Base-by-base conservation (phyloP, 2,797 vertebrate genomes). In the Dallia pectoralis region DNA sequence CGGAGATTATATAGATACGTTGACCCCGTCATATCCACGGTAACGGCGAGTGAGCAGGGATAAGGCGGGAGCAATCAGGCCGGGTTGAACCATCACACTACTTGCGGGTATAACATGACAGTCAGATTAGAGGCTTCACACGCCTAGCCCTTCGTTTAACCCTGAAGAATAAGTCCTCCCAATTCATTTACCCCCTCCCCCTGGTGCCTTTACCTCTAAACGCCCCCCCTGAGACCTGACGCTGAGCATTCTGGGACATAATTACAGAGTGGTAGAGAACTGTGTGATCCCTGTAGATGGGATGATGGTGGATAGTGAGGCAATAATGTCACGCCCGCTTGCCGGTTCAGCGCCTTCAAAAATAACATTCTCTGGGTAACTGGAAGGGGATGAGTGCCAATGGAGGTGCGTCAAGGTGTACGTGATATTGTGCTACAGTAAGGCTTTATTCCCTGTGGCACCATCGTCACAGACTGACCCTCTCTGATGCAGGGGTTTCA, bases 1-100 rank as follows among this genome's bases (percentile, higher is more conserved):
- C 90, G 87, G 88, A 84, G 84, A 89, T 80, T 70, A 72, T 63
- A 22, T 11, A 25, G 61, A 63, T 15, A 83, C 85, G 56, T 80
- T 81, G 82, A 15, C 47, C 74, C 68, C 29, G 51, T 36, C 40
- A 22, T 18, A 25, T 27, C 11, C 27, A 8, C 33, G 19, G 22
- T 44, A 75, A 88, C 81, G 71, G 77, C 82, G 73, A 81, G 80
- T 78, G 81, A 77, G 84, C 75, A 81, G 71, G 66, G 40, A 53
- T 70, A 77, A 80, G 81, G 79, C 74, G 70, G 76, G 76, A 76
- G 87, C 74, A 75, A 79, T 65, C 49, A 77, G 74, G 76, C 78
- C 75, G 75, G 79, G 79, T 32, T 51, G 70, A 82, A 78, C 77
- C 78, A 75, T 88, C 85, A 82, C 76, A 85, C 71, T 33, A 25